Base-by-base conservation (phyloP, 2,888 invertebrate genomes). In the Ophion obscuratus region DNA sequence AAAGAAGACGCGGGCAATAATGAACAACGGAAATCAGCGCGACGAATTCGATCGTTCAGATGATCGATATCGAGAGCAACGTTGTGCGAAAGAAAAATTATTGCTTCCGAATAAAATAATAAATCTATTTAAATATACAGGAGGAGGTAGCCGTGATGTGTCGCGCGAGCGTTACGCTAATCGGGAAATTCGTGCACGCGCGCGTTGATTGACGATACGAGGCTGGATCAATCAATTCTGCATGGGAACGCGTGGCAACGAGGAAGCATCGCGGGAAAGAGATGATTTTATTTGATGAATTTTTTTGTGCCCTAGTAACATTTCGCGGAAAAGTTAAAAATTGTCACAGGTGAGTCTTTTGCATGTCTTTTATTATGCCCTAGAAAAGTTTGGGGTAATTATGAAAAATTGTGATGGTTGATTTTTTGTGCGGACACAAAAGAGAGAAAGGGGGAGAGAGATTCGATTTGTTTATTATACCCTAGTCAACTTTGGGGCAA, bases 71-170 rank as follows among this genome's bases (percentile, higher is more conserved):
- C 89, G 92, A 92, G 91, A 90, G 87, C 89, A 88, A 90, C 91
- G 89, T 93, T 92, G 90, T 92, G 90, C 89, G 90, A 92, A 89
- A 92, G 24, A 78, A 79, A 71, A 64, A 53, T 6, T 14, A 64
- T 57, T 90, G 92, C 92, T 92, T 92, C 87, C 83, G 92, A 93
- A 92, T 91, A 80, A 79, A 80, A 76, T n/a, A 62, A 82, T 74
- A 66, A 77, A 89, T 92, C 89, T 91, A 92, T 91, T 91, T 89
- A 90, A 90, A 89, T 90, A 91, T 89, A 91, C 82, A 87, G 74
- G 76, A 66, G n/a, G 17, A 9, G n/a, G 71, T 7, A 57, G 17
- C 4, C 61, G 53, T 20, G 4, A 14, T 70, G 44, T 66, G 64
- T 62, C 47, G 47, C 14, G 47, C 9, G 31, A 47, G 44, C 27